These are phyloP conservation scores for Protodeltote pygarga DNA, from an alignment of 2,888 invertebrate species.

Conservation along the genomic window DNA sequence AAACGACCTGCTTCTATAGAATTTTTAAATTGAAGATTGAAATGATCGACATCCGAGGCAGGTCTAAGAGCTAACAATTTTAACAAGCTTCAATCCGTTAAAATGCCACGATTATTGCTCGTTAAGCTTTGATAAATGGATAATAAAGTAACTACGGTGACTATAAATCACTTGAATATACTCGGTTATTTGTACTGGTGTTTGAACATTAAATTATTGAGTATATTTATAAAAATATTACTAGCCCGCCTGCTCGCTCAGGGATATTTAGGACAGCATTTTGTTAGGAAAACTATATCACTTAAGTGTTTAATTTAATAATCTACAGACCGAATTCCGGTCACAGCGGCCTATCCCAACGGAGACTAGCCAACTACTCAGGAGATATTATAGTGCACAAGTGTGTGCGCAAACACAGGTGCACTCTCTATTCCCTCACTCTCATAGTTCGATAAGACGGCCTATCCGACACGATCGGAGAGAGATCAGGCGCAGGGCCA, in stretches of 20 bases:
- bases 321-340: no score
- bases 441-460: no score
- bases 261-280: background rate
- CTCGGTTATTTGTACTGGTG: constrained; percentile 49
- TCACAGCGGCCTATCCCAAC: no score
- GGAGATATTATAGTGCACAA: no score
- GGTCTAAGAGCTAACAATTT: constrained; percentile 61
- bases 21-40: constrained; percentile 53
- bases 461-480: no score
- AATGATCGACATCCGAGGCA: constrained; percentile 55
- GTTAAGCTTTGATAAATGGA: constrained; percentile 79
- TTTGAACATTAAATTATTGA: constrained; percentile 39
- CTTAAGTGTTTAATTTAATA: no score
- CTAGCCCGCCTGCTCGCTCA: constrained; percentile 2
- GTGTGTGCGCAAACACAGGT: no score
- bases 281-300: no score
- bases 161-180: constrained; percentile 66
- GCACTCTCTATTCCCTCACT: no score
- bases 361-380: no score
- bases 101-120: constrained; percentile 73
- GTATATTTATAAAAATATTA: constrained; percentile 35
- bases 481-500: no score
- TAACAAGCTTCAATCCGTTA: constrained; percentile 68
- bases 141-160: constrained; percentile 71
- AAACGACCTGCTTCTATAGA: constrained; percentile 34